Percentiles rank a stretch among this genome's conserved stretches.
phyloP scores from a whole-genome alignment of 2,797 vertebrate species.

The Ctenosaura bakeri region DNA sequence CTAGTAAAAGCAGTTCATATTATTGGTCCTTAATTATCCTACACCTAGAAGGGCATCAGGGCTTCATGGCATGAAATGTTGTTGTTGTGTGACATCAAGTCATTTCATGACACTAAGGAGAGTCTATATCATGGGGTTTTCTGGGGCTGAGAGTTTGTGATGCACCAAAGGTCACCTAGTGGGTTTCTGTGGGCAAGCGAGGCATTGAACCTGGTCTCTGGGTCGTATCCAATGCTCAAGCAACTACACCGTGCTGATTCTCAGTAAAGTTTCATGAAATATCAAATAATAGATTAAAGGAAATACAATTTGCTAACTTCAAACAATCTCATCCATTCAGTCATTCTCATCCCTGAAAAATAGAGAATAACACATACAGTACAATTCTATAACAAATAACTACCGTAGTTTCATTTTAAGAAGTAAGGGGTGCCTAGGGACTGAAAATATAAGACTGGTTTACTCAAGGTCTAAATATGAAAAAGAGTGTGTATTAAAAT shows the following conservation, averaged over 20 bases:
- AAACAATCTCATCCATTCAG: neutral
- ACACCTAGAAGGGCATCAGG: slow-evolving; percentile 12
- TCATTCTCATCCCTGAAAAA: neutral
- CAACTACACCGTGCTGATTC: no score
- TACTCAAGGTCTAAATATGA: slow-evolving; percentile 14
- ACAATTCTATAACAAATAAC: neutral
- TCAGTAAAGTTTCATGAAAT: neutral
- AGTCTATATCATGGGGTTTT: no score
- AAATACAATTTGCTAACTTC: neutral
- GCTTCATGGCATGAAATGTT: neutral
- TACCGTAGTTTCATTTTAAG: slow-evolving; percentile 13
- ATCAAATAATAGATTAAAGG: neutral
- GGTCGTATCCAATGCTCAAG: no score
- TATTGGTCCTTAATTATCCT: slow-evolving; percentile 39
- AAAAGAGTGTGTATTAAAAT: neutral
- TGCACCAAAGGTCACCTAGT: no score
- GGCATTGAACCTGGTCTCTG: no score
- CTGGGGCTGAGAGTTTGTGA: no score
- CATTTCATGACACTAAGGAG: no score
- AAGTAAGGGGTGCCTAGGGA: neutral
- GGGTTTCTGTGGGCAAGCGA: no score
- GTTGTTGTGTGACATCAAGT: no score
- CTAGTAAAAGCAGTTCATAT: slow-evolving; percentile 16
- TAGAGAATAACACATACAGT: neutral
- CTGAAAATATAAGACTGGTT: slow-evolving; percentile 17